These are phyloP conservation scores for Zalophus californianus DNA, from an alignment of 2,797 vertebrate species.

Conservation along the genomic window DNA sequence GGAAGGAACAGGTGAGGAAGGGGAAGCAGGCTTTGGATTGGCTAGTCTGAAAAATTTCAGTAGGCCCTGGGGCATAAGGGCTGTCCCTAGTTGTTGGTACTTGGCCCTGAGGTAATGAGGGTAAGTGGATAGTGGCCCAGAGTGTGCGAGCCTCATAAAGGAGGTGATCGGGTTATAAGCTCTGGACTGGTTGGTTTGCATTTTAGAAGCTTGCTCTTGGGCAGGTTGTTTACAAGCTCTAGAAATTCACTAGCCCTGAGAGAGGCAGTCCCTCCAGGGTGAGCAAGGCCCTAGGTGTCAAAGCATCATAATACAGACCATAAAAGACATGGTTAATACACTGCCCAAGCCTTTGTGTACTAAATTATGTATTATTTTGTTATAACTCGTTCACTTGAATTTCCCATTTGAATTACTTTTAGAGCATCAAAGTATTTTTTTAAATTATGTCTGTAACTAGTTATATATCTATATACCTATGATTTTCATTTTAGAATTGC, in stretches of 20 bases:
- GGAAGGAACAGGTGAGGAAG: not conserved
- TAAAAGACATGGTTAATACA: not conserved
- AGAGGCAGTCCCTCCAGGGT: not conserved
- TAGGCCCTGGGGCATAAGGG: not conserved
- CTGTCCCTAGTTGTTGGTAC: not conserved
- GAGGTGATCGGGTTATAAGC: not conserved
- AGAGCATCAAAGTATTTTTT: not conserved
- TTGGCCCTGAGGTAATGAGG: not conserved
- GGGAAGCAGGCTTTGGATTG: not conserved
- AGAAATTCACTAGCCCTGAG: not conserved
- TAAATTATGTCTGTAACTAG: not conserved
- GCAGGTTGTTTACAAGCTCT: not conserved
- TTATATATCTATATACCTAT: not conserved
- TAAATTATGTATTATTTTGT: not conserved
- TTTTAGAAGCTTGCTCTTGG: not conserved
- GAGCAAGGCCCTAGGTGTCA: not conserved
- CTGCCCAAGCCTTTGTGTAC: not conserved
- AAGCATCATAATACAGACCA: not conserved
- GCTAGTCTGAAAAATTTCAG: not conserved
- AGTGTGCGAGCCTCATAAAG: not conserved
- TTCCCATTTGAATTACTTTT: slow-evolving; percentile 12
- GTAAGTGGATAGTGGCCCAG: not conserved
- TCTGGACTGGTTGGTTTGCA: not conserved
- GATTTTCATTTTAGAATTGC: slow-evolving; percentile 31
- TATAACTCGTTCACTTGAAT: not conserved